These are phyloP conservation scores for Pantherophis guttatus DNA, from an alignment of 2,113 vertebrate genomes.

Conservation along the genomic window DNA sequence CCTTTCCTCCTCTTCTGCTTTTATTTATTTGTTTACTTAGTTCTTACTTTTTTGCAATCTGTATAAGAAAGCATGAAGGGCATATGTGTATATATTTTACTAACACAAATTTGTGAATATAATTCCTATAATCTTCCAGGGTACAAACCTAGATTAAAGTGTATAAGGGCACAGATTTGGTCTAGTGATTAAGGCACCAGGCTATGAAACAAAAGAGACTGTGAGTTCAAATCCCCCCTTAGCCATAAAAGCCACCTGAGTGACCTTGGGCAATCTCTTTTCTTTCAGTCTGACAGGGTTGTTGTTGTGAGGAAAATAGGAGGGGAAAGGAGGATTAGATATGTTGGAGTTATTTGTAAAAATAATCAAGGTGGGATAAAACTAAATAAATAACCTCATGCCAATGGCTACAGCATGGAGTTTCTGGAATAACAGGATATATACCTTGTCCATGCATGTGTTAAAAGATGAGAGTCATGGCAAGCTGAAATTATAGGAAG, in stretches of 20 bases:
- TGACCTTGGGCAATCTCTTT: too few relatives aligned
- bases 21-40: neutral
- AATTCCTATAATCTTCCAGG: neutral
- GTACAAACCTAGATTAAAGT: neutral
- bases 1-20: neutral
- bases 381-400: neutral
- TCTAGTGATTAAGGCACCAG: too few relatives aligned
- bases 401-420: neutral
- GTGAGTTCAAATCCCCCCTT: too few relatives aligned
- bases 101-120: neutral
- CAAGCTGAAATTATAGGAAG: neutral
- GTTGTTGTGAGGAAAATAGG: too few relatives aligned
- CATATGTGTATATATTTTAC: neutral
- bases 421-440: neutral
- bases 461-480: neutral
- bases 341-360: too few relatives aligned
- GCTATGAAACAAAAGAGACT: too few relatives aligned
- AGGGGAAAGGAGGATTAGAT: too few relatives aligned
- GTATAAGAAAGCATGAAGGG: too few relatives aligned
- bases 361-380: too few relatives aligned
- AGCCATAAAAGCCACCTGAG: too few relatives aligned
- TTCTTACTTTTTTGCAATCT: neutral
- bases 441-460: neutral
- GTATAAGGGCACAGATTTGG: neutral
- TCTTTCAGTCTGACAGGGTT: too few relatives aligned